phyloP scores from a whole-genome alignment of 2,113 vertebrate species.

The Neotoma lepida region DNA sequence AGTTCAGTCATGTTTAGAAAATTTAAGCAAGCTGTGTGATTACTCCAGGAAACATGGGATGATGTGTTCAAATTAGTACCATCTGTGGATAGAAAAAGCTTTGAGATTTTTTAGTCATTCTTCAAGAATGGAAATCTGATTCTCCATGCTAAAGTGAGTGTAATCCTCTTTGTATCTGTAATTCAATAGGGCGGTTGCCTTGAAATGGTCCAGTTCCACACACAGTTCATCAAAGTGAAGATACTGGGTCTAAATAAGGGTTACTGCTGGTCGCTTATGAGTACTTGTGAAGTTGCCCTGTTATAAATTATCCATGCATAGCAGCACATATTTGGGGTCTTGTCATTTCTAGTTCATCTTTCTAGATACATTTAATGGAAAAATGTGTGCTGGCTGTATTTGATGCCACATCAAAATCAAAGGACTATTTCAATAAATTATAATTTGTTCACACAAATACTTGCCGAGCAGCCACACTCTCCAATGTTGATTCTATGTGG shows the following conservation, averaged over 20 bases:
- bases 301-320: neutral
- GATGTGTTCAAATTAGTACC: conserved; percentile 87
- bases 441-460: neutral
- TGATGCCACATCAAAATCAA: conserved; percentile 38
- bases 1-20: conserved; percentile 86
- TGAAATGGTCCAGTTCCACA: conserved; percentile 81
- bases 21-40: conserved; percentile 85
- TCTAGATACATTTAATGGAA: neutral
- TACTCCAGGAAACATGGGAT: conserved; percentile 85
- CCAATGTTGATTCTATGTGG: neutral
- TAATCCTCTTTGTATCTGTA: conserved; percentile 89
- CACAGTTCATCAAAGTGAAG: conserved; percentile 80
- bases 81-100: conserved; percentile 84
- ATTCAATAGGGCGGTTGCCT: conserved; percentile 85
- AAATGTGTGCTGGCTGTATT: conserved; percentile 53
- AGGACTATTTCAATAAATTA: neutral
- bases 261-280: conserved; percentile 78
- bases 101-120: conserved; percentile 87
- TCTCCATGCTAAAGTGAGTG: conserved; percentile 86
- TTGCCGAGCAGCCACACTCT: neutral
- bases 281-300: conserved; percentile 4
- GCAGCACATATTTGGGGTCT: conserved; percentile 55
- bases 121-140: conserved; percentile 88
- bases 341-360: conserved; percentile 61
- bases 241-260: conserved; percentile 75